These are phyloP conservation scores for Zaprionus ghesquierei DNA, from an alignment of 1,140 invertebrate species.

Conservation along the genomic window DNA sequence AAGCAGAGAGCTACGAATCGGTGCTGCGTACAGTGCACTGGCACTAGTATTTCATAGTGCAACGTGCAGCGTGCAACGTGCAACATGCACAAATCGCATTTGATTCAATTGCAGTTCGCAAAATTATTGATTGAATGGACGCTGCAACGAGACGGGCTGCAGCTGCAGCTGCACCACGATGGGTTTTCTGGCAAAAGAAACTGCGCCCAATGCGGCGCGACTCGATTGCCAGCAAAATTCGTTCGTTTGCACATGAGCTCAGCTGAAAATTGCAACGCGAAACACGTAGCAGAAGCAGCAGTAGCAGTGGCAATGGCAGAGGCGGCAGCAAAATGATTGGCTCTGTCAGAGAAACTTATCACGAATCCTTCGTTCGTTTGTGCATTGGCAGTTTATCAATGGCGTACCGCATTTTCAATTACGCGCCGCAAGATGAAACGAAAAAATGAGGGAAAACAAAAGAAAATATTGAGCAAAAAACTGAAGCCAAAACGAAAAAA, in stretches of 20 bases:
- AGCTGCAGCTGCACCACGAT: constrained; percentile 32
- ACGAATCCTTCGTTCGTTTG: constrained; percentile 56
- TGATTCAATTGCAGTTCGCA: constrained; percentile 68
- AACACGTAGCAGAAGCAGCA: constrained; percentile 54
- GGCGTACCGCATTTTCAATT: constrained; percentile 63
- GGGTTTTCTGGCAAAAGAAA: constrained; percentile 44
- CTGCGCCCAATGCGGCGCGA: constrained; percentile 3
- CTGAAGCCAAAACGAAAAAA: constrained; percentile 6
- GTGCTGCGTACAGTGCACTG: neutral
- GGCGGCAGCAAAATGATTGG: constrained; percentile 64
- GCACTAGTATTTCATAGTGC: neutral
- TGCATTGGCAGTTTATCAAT: constrained; percentile 57
- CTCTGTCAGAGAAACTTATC: constrained; percentile 75
- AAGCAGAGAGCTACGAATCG: neutral
- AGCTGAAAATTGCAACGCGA: constrained; percentile 76
- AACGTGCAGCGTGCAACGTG: neutral
- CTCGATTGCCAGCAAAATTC: constrained; percentile 45
- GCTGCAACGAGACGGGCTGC: constrained; percentile 21
- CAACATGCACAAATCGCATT: constrained; percentile 60
- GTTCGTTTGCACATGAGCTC: constrained; percentile 76
- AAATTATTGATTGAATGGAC: constrained; percentile 68
- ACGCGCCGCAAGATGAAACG: constrained; percentile 28
- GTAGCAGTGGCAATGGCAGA: neutral
- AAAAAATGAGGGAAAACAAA: neutral
- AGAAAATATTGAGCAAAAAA: constrained; percentile 15